Base-by-base conservation (phyloP, 2,797 vertebrate genomes). In the Sebastes cheni region DNA sequence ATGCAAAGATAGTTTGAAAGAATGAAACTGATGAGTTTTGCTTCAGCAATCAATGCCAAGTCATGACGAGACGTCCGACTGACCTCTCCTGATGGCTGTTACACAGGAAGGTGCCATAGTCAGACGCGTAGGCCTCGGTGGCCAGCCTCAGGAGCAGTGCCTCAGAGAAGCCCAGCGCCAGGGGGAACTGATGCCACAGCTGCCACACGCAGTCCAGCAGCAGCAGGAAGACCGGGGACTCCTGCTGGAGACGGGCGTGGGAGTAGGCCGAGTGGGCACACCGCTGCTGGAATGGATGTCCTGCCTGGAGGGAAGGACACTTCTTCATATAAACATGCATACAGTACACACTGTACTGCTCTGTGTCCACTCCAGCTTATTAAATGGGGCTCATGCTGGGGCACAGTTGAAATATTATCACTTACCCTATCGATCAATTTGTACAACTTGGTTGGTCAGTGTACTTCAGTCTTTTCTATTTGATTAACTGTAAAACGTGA, bases 181-280 rank as follows among this genome's bases (percentile, higher is more conserved):
- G 84, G 0, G 96, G 98, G 92, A 98, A 98, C 94, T 98, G 97
- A 13, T 69, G 90, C 79, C 94, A 92, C 74, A 98, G 89, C 93
- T 99, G 97, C 97, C 97, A 98, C 85, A 97, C 93, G 0, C 97
- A 97, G 94, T 98, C 97, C 27, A 98, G 93, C 92, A 99, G 95
- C 85, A 99, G 96, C 74, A 98, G 93, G 92, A 99, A 98, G 4
- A 94, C 59, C 0, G 97, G 97, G 0, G 96, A 95, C 89, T 99
- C 96, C 22, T 97, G 96, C 90, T 96, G 97, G 67, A 95, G 93
- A 2, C 95, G 94, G 58, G 90, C 81, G 0, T 97, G 96, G 13
- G 96, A 96, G 86, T 91, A 92, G 46, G 97, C 97, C 0, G 96
- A 97, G 86, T 46, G 96, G 77, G 95, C 94, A 3, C 96, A 98